Conservation (phyloP, 2,113 vertebrate genomes). For the Lamprotornis superbus region DNA sequence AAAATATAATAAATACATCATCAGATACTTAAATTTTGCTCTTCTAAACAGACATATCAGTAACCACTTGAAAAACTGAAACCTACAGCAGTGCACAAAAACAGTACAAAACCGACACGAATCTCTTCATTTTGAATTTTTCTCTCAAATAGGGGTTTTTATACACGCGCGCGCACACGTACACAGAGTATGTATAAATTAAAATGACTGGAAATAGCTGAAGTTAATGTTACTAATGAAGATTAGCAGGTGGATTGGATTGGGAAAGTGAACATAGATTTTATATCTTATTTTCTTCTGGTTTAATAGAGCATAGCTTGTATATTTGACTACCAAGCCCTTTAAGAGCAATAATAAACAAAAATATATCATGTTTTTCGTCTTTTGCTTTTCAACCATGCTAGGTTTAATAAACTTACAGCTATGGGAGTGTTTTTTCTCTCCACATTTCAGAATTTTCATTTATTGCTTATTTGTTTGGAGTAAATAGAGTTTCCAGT, state of each 20-base stretch:
- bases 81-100: slow-evolving; percentile 1
- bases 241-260: slow-evolving; percentile 40
- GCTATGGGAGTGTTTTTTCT: neutral
- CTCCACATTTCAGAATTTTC: neutral
- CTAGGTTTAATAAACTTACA: slow-evolving; percentile 41
- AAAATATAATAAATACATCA: slow-evolving; percentile 37
- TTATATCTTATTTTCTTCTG: slow-evolving; percentile 67
- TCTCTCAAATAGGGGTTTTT: neutral
- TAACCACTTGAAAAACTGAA: slow-evolving; percentile 17
- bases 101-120: neutral
- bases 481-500: neutral
- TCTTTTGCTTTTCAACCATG: slow-evolving; percentile 60
- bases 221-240: slow-evolving; percentile 30
- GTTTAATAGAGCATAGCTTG: slow-evolving; percentile 56
- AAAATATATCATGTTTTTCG: slow-evolving; percentile 47
- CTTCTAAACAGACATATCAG: slow-evolving; percentile 41
- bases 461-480: neutral
- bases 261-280: slow-evolving; percentile 43
- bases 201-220: slow-evolving; percentile 35
- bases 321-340: slow-evolving; percentile 59
- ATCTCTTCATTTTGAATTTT: slow-evolving; percentile 5
- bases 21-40: slow-evolving; percentile 19
- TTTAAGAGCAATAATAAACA: slow-evolving; percentile 79
- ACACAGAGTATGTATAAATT: neutral
- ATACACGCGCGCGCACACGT: neutral